Conservation (phyloP, 2,113 vertebrate genomes). For the Agelaius phoeniceus region DNA sequence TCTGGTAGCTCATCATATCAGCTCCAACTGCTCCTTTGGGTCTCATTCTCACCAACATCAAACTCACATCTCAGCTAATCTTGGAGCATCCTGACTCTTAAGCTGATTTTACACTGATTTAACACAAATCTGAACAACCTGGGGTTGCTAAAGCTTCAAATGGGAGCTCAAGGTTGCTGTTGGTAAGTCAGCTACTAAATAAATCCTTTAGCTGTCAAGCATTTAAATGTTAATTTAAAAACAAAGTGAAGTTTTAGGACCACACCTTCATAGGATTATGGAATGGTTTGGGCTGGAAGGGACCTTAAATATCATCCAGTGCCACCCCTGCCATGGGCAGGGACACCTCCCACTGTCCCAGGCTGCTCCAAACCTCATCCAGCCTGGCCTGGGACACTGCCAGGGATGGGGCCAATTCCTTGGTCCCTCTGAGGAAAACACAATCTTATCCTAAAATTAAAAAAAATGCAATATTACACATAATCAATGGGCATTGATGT, state of each 20-base stretch:
- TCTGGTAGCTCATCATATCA: rapidly evolving
- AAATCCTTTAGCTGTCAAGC: not conserved
- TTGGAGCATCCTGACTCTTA: not conserved
- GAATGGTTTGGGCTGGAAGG: not conserved
- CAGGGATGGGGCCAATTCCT: not conserved
- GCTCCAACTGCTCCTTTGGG: not conserved
- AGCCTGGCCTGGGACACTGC: not conserved
- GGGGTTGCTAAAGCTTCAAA: not conserved
- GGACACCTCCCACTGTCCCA: not conserved
- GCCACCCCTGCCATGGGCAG: not conserved
- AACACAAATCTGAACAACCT: not conserved
- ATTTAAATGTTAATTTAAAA: not conserved
- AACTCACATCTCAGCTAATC: not conserved
- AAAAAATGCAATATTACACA: rapidly evolving
- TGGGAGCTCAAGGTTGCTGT: not conserved
- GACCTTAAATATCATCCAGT: not conserved
- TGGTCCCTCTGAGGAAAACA: not conserved
- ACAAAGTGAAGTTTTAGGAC: not conserved
- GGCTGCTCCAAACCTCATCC: rapidly evolving
- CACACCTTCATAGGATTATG: not conserved
- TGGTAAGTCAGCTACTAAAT: not conserved
- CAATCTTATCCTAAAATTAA: not conserved
- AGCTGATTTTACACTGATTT: not conserved
- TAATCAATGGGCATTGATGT: not conserved
- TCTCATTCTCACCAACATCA: not conserved